A percentile compares a stretch with the other conserved stretches of the same genome.
phyloP scores from a whole-genome alignment of 2,113 vertebrate genomes.

The Tringa solitaria region DNA sequence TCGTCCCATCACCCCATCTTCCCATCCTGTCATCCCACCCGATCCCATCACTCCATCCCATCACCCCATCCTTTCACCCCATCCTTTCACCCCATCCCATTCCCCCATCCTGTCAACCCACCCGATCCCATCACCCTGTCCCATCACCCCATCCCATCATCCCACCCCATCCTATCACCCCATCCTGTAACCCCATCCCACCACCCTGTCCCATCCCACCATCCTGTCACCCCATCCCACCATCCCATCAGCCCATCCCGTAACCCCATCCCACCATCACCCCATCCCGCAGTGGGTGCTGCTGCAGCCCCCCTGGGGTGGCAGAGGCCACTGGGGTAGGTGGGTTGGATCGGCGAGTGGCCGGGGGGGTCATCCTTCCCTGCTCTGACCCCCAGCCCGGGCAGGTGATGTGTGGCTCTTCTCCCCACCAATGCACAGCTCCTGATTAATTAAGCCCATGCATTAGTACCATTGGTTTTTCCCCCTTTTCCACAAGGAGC shows the following conservation, averaged over 20 bases:
- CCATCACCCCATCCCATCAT: no score
- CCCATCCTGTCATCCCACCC: not conserved
- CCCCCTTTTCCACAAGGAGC: not conserved
- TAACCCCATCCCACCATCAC: no score
- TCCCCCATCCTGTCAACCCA: not conserved
- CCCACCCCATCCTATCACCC: not conserved
- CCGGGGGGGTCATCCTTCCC: not conserved
- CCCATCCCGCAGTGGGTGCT: not conserved
- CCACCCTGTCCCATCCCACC: not conserved
- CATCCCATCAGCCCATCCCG: not conserved
- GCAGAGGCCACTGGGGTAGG: not conserved
- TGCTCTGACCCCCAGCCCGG: not conserved
- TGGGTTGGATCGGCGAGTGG: fast-evolving
- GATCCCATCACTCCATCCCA: not conserved
- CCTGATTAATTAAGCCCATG: not conserved
- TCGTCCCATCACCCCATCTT: not conserved
- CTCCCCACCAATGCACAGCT: not conserved
- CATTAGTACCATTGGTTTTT: not conserved
- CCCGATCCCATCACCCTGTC: not conserved
- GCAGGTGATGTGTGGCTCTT: not conserved
- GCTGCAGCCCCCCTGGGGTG: fast-evolving
- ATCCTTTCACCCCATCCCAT: not conserved
- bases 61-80: not conserved
- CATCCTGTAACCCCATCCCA: not conserved
- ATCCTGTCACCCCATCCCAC: not conserved